Conservation (phyloP, 1,140 invertebrate species). For the Aporrectodea caliginosa region DNA sequence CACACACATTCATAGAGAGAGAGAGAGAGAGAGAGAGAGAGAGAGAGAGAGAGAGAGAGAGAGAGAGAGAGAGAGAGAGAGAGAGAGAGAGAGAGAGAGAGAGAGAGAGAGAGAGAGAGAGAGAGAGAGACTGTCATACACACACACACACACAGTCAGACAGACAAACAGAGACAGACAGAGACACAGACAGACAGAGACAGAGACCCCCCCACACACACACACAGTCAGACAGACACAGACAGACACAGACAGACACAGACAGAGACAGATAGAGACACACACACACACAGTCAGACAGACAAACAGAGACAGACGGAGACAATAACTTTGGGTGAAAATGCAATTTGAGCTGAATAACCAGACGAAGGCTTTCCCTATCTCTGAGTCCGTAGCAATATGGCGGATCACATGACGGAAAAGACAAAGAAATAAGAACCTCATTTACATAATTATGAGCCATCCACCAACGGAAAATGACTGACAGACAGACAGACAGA, state of each 20-base stretch:
- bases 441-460: no score
- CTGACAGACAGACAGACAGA: no score
- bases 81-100: constrained; percentile 25
- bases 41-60: constrained; percentile 26
- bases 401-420: no score
- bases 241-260: not conserved
- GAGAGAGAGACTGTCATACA: not conserved
- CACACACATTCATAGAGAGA: constrained; percentile 3
- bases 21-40: constrained; percentile 26
- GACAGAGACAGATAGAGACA: not conserved
- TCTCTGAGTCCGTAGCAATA: no score
- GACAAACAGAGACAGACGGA: no score
- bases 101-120: constrained; percentile 24
- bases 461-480: no score
- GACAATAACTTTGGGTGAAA: no score
- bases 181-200: not conserved
- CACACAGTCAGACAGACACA: not conserved
- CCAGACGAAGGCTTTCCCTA: no score
- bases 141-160: not conserved
- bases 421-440: no score
- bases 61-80: constrained; percentile 24
- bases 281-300: no score
- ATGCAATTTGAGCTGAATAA: no score
- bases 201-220: not conserved
- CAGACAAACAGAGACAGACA: not conserved